Conservation (phyloP, 2,797 vertebrate genomes). For the Phrynocephalus vlangalii region DNA sequence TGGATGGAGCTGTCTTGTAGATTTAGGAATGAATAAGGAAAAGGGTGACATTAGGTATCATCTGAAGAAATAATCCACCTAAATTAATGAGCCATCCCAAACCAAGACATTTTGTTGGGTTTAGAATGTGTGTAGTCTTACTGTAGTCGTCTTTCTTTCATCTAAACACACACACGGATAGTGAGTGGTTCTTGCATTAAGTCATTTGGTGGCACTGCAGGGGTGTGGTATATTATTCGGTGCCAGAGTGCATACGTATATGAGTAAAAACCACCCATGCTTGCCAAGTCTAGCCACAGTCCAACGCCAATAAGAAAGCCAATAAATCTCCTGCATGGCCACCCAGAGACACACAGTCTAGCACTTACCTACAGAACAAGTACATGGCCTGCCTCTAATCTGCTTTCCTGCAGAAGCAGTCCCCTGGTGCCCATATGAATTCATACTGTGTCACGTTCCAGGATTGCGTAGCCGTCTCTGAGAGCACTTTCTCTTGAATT, state of each 20-base stretch:
- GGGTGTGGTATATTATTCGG: slow-evolving; percentile 23
- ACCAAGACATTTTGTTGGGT: neutral
- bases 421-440: slow-evolving; percentile 44
- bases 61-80: neutral
- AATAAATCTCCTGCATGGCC: slow-evolving; percentile 17
- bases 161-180: neutral
- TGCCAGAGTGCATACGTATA: slow-evolving; percentile 26
- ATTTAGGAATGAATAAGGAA: neutral
- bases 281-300: slow-evolving; percentile 38
- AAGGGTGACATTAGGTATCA: neutral
- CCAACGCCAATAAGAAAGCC: neutral
- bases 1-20: neutral
- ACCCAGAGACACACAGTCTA: slow-evolving; percentile 52
- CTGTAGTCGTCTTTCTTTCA: neutral
- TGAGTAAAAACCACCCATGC: neutral
- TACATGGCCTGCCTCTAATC: slow-evolving; percentile 65
- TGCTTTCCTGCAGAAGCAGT: slow-evolving; percentile 77
- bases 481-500: slow-evolving; percentile 63
- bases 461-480: slow-evolving; percentile 35
- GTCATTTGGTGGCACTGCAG: slow-evolving; percentile 4
- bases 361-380: slow-evolving; percentile 51
- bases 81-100: neutral
- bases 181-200: neutral
- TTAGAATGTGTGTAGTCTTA: neutral
- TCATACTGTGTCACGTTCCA: slow-evolving; percentile 49